These are phyloP conservation scores for Lutjanus argentimaculatus DNA, from an alignment of 2,797 vertebrate genomes.

Conservation along the genomic window DNA sequence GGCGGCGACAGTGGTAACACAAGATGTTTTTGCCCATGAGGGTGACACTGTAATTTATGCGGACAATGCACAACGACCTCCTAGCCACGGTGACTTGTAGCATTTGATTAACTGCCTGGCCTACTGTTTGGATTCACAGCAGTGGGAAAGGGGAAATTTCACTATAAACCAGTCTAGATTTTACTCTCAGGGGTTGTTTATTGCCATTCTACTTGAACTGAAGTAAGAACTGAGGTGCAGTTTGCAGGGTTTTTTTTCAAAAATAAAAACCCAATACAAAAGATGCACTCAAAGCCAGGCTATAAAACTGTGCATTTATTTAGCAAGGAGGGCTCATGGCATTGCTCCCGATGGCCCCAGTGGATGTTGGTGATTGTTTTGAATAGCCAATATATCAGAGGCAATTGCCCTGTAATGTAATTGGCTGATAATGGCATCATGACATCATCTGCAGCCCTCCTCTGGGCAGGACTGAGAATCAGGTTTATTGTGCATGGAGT, in stretches of 20 bases:
- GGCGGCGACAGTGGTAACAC: slow-evolving; percentile 58
- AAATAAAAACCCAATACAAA: slow-evolving; percentile 31
- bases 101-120: slow-evolving; percentile 53
- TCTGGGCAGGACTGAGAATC: slow-evolving; percentile 51
- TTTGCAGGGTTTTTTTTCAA: slow-evolving; percentile 17
- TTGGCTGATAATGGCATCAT: slow-evolving; percentile 79
- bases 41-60: slow-evolving; percentile 65
- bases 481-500: slow-evolving; percentile 59
- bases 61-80: slow-evolving; percentile 47
- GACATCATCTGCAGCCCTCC: slow-evolving; percentile 74
- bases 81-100: slow-evolving; percentile 32
- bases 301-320: slow-evolving; percentile 65
- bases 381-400: slow-evolving; percentile 78
- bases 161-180: slow-evolving; percentile 33
- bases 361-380: slow-evolving; percentile 76
- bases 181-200: slow-evolving; percentile 28
- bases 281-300: slow-evolving; percentile 39
- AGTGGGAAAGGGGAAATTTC: slow-evolving; percentile 4
- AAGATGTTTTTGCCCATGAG: slow-evolving; percentile 62
- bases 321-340: slow-evolving; percentile 29
- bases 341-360: slow-evolving; percentile 58
- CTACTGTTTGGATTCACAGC: slow-evolving; percentile 53
- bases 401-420: slow-evolving; percentile 82
- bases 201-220: neutral
- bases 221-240: slow-evolving; percentile 14